Conservation (phyloP, 1,140 invertebrate genomes). For the Nephila pilipes region DNA sequence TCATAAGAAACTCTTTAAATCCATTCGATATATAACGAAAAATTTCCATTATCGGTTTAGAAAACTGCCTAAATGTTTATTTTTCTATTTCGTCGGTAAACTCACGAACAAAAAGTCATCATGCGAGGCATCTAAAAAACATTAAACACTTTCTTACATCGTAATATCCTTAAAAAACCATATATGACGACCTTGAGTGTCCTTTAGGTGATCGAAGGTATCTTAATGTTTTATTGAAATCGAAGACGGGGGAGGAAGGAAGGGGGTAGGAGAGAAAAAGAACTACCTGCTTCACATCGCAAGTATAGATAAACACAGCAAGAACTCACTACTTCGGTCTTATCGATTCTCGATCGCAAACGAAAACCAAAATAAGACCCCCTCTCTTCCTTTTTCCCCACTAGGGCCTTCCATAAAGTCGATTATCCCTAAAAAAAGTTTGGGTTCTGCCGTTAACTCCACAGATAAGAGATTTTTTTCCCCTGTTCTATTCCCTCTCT, state of each 20-base stretch:
- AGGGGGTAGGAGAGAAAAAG: not conserved
- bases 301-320: slow-evolving; percentile 33
- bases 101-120: not conserved
- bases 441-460: slow-evolving; percentile 56
- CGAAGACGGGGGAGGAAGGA: not conserved
- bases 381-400: not conserved
- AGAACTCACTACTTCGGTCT: not conserved
- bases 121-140: not conserved
- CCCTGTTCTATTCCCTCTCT: not conserved
- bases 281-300: not conserved
- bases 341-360: slow-evolving; percentile 62
- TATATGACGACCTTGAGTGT: not conserved
- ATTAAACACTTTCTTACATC: not conserved
- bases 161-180: not conserved
- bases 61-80: too few relatives aligned
- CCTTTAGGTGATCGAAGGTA: slow-evolving; percentile 28
- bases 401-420: slow-evolving; percentile 14
- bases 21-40: too few relatives aligned
- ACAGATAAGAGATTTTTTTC: slow-evolving; percentile 57
- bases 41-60: too few relatives aligned
- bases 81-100: too few relatives aligned
- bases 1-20: too few relatives aligned
- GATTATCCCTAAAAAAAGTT: slow-evolving; percentile 63
- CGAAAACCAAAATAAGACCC: slow-evolving; percentile 45
- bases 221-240: slow-evolving; percentile 50